Conservation (phyloP, 2,888 invertebrate genomes). For the Ophion costatus region DNA sequence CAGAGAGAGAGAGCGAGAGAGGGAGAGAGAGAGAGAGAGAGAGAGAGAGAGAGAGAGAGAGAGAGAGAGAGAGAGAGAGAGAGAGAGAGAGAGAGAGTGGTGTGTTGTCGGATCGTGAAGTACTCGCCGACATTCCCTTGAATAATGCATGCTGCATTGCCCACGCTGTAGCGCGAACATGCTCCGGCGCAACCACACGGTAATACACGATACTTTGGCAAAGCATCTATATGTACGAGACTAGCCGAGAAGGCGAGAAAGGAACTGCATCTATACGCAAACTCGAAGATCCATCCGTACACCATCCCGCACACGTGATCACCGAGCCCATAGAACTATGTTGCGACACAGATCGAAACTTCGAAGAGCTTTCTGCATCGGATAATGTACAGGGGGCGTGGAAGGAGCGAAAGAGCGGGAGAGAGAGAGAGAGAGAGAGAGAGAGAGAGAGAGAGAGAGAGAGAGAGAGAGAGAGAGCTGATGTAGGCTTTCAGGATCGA, state of each 20-base stretch:
- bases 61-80: conserved; percentile 7
- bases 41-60: conserved; percentile 12
- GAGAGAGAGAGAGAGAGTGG: conserved; percentile 4
- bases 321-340: conserved; percentile 1
- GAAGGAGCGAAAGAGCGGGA: background rate
- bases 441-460: background rate
- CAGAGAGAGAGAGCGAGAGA: conserved; percentile 2
- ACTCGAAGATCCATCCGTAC: conserved; percentile 21
- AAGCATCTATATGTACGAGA: conserved; percentile 3
- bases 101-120: conserved; percentile 22
- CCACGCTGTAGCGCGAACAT: conserved; percentile 68
- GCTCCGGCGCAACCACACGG: conserved; percentile 17
- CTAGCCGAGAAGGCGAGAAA: conserved; percentile 19
- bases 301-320: background rate
- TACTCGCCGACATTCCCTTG: conserved; percentile 66
- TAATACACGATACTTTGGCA: conserved; percentile 31
- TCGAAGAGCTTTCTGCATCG: conserved; percentile 2
- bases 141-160: conserved; percentile 76
- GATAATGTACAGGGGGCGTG: conserved; percentile 18
- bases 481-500: background rate
- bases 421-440: background rate
- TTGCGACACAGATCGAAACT: background rate
- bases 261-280: conserved; percentile 24
- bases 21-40: conserved; percentile 5
- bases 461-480: conserved; percentile 12